Base-by-base conservation (phyloP, 2,113 vertebrate species). In the Ammodytes dubius region DNA sequence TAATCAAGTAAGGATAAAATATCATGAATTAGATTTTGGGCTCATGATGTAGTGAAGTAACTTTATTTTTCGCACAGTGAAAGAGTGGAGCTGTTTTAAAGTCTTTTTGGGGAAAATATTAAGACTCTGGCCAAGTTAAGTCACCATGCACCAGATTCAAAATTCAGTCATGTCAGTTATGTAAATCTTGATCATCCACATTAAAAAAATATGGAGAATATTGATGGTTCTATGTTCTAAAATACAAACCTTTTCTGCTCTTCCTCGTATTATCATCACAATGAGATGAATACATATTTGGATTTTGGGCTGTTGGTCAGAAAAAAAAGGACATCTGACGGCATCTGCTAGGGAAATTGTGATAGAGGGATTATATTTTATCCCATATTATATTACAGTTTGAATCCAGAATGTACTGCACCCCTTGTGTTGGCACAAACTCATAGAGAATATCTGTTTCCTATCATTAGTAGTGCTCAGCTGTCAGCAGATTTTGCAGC, bases 351-450 rank as follows among this genome's bases (percentile, higher is more conserved):
- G 27, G 27, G 27, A 27, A 27, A 27, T 27, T 27, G 27, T 27
- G 27, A 27, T 27, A 27, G 27, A 27, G 27, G 27, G 71, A 84
- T 77, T 76, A 53, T n/a, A 46, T 60, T 87, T 79, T 43, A 42
- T 45, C 84, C 64, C 49, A 53, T 56, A 83, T 84, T 59, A 64
- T 37, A 27, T 77, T 0, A 73, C 52, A 27, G 47, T 70, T 89
- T 71, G 52, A 84, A 27, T 27, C 2, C 27, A 27, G 27, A 27
- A 27, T 27, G 1, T 27, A 27, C 27, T 27, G 27, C 27, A 27
- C 27, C 27, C 27, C 27, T 27, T 27, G 27, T 27, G 27, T 27
- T 27, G 27, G 27, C 53, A 47, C 70, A 49, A 43, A 52, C 49
- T 43, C 61, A 61, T 2, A 42, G 4, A 63, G 15, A 54, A 3